Evolutionary conservation across 2,888 invertebrate genomes (phyloP).

Genomic region (Andrena bicolor): DNA sequence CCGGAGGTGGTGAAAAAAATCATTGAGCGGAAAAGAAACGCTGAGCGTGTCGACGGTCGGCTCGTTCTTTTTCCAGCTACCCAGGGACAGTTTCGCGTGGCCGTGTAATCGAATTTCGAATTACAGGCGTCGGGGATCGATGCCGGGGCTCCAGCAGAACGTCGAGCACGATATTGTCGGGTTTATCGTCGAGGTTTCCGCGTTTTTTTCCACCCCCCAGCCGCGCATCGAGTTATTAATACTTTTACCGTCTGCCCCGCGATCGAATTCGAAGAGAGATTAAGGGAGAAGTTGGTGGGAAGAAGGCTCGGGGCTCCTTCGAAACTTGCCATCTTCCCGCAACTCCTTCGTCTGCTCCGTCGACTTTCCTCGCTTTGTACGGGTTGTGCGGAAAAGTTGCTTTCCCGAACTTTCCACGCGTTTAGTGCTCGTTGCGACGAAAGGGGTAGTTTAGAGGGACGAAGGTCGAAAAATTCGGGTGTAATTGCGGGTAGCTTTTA

Average conservation of each 20-base stretch:
- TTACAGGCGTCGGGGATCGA: not conserved
- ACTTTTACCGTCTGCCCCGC: constrained; percentile 25
- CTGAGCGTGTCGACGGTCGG: not conserved
- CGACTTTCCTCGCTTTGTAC: not conserved
- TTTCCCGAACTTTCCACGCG: constrained; percentile 1
- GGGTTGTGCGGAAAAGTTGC: not conserved
- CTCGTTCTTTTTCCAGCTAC: not conserved
- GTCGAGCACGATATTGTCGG: not conserved
- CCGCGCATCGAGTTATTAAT: constrained; percentile 27
- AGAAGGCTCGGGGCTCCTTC: constrained; percentile 5
- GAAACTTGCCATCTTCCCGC: constrained; percentile 6
- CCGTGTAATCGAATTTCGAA: not conserved
- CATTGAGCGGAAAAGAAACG: not conserved
- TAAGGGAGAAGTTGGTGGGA: not conserved
- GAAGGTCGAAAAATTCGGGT: not conserved
- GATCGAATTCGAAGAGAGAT: constrained; percentile 11
- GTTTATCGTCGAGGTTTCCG: no score
- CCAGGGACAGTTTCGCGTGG: not conserved
- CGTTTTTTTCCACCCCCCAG: no score
- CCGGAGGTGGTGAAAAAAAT: not conserved
- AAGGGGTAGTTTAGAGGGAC: not conserved
- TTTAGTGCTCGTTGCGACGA: not conserved
- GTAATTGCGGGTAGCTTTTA: not conserved
- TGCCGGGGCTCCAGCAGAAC: not conserved
- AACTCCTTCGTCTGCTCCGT: constrained; percentile 10